Conservation (phyloP, 2,797 vertebrate genomes). For the Monodelphis domestica region DNA sequence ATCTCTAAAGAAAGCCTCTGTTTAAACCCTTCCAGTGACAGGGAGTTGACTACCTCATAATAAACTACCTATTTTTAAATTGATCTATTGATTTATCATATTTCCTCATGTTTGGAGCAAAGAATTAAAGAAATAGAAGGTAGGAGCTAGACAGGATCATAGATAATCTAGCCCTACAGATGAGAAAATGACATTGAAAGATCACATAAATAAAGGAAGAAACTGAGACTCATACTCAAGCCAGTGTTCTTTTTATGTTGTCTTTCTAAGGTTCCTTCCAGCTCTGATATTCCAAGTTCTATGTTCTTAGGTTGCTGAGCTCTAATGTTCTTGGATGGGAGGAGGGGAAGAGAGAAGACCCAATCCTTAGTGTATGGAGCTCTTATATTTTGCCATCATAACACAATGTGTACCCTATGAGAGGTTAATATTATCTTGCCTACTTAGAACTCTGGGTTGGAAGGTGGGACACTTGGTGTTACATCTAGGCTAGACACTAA, state of each 20-base stretch:
- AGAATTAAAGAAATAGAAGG: too few species aligned
- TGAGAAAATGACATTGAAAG: neutral
- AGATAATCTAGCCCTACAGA: neutral
- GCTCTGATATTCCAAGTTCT: neutral
- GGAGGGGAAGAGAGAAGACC: neutral
- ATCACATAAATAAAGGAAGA: neutral
- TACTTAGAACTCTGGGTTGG: neutral
- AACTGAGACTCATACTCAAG: neutral
- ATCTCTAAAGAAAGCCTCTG: neutral
- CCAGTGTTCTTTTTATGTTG: too few species aligned
- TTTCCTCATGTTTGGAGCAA: neutral
- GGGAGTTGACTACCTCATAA: neutral
- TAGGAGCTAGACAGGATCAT: neutral
- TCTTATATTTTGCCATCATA: neutral
- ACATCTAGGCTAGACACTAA: neutral
- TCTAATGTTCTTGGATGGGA: neutral
- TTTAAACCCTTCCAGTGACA: neutral
- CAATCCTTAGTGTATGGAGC: neutral
- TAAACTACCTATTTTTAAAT: neutral
- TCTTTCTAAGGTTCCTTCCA: neutral
- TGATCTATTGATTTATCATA: neutral
- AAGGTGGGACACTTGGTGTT: neutral
- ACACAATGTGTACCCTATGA: neutral
- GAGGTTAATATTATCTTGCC: neutral
- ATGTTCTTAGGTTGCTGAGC: neutral